Evolutionary conservation across 2,888 invertebrate genomes (phyloP).

Genomic region (Drosophila bunnanda): DNA sequence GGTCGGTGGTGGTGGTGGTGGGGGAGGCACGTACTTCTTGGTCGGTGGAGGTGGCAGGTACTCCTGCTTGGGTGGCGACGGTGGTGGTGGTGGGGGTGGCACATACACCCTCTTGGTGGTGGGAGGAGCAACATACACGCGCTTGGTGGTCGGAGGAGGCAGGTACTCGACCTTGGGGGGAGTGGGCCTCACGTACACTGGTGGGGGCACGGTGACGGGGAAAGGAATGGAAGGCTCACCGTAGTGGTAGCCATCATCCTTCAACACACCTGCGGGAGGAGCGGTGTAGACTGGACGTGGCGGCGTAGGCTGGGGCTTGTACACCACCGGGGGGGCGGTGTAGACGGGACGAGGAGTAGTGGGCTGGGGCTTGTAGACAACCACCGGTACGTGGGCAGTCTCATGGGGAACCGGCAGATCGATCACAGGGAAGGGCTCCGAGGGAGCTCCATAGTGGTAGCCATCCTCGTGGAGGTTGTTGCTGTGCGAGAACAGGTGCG

Average conservation of each 20-base stretch:
- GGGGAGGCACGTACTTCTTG: slow-evolving; percentile 4
- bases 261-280: slow-evolving; percentile 41
- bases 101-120: slow-evolving; percentile 37
- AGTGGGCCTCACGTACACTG: slow-evolving; percentile 22
- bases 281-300: slow-evolving; percentile 31
- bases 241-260: slow-evolving; percentile 71
- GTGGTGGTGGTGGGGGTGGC: slow-evolving; percentile 34
- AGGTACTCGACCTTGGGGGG: slow-evolving; percentile 28
- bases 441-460: slow-evolving; percentile 74
- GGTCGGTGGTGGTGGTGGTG: too few species aligned
- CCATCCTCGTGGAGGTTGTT: slow-evolving; percentile 81
- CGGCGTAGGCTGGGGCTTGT: slow-evolving; percentile 21
- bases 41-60: slow-evolving; percentile 51
- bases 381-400: slow-evolving; percentile 38
- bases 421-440: slow-evolving; percentile 60
- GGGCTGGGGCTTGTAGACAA: slow-evolving; percentile 36
- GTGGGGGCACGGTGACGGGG: slow-evolving; percentile 42
- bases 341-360: slow-evolving; percentile 33
- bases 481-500: slow-evolving; percentile 80
- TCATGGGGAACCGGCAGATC: slow-evolving; percentile 69
- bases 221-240: slow-evolving; percentile 48
- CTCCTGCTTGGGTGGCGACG: slow-evolving; percentile 38
- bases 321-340: slow-evolving; percentile 28
- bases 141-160: slow-evolving; percentile 9
- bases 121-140: slow-evolving; percentile 25